Evolutionary conservation across 2,113 vertebrate species (phyloP).

Genomic region (human): GRCh38 chr22:28547001-28547500

Average conservation of each 20-base stretch:
- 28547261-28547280: neutral
- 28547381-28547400: neutral
- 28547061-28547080: neutral
- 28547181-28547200: neutral
- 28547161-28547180: neutral
- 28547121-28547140: neutral
- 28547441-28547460: slow-evolving; percentile 4
- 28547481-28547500: neutral
- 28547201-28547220: no score
- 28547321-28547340: neutral
- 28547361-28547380: neutral
- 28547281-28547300: neutral
- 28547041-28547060: neutral
- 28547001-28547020: neutral
- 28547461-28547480: neutral
- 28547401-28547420: slow-evolving; percentile 17
- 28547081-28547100: neutral
- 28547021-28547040: neutral
- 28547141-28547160: neutral
- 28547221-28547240: no score
- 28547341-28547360: neutral
- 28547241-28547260: neutral
- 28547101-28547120: neutral
- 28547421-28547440: slow-evolving; percentile 43
- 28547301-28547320: neutral